Evolutionary conservation across 2,888 invertebrate species (phyloP), one percentile per base, ranked within the genome.

Genomic region (Lottia gigantea): DNA sequence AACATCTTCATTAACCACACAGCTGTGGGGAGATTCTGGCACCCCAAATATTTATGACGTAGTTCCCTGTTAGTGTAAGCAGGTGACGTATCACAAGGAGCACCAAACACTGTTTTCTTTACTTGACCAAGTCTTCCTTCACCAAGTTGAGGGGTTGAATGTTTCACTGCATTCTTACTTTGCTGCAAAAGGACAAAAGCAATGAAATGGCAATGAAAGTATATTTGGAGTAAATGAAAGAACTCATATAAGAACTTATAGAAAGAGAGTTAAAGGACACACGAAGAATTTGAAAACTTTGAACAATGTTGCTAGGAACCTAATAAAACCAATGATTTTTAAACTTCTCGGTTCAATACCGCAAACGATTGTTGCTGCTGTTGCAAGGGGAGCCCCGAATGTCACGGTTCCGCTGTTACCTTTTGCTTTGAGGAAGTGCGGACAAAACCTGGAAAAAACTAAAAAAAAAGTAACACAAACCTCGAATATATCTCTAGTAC

Each of bases 1-100:
- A 74, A 67, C 16, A 76, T 70, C 14, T 76, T 68, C 46, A 66
- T 82, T 8, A 88, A 75, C 90, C 90, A 90, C 26, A 90, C 81
- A 8, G 88, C 88, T 0, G 90, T 89, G 1, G 90, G 90, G 0
- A 90, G 82, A 75, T 89, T 89, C 78, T 90, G 90, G 74, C 90
- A 90, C 1, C 90, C 90, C 7, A 87, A 83, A 77, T 88, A 90
- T 12, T 87, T 83, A n/a, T 84, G 85, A 7, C 83, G 80, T 6
- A 90, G 85, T 78, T 90, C 90, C 62, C 84, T 76, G 16, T 82
- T 76, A 6, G 88, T 85, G 72, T 88, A 89, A 16, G 89, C 89
- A 0, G 89, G 89, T 46, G 81, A 82, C 47, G 89, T 86, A 76
- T 89, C 87, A 80, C 90, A 90, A 0, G 90, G 90, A 0, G 90